Evolutionary conservation across 2,888 invertebrate species (phyloP).

Genomic region (Cynaeus angustus): DNA sequence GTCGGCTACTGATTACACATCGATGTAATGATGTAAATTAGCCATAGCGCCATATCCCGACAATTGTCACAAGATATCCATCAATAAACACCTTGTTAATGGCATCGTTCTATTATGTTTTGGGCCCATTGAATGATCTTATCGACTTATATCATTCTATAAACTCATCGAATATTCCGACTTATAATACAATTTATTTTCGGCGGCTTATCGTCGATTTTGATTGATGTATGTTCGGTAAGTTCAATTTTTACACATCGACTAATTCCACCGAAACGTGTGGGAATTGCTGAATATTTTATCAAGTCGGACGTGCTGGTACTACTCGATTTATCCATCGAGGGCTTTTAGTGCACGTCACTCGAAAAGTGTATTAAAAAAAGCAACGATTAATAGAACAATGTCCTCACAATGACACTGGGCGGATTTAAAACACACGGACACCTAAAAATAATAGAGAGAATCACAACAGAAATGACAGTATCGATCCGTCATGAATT

Average conservation of each 20-base stretch:
- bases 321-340: constrained; percentile 37
- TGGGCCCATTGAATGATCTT: constrained; percentile 45
- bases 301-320: constrained; percentile 34
- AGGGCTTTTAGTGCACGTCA: constrained; percentile 28
- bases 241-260: constrained; percentile 44
- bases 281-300: constrained; percentile 47
- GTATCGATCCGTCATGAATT: constrained; percentile 30
- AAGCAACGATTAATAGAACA: constrained; percentile 19
- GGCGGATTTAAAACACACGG: constrained; percentile 2
- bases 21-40: constrained; percentile 50
- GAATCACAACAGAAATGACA: constrained; percentile 31
- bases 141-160: constrained; percentile 46
- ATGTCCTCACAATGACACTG: constrained; percentile 10
- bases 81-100: constrained; percentile 59
- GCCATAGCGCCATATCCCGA: constrained; percentile 52
- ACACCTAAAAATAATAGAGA: constrained; percentile 11
- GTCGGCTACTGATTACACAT: constrained; percentile 31
- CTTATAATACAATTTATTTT: constrained; percentile 49
- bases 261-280: constrained; percentile 31
- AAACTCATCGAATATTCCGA: constrained; percentile 43
- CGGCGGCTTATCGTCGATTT: constrained; percentile 40
- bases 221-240: constrained; percentile 48
- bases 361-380: constrained; percentile 21
- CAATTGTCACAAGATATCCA: constrained; percentile 59
- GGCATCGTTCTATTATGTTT: constrained; percentile 49